Conservation (phyloP, 1,140 invertebrate genomes). For the Zaprionus inermis region DNA sequence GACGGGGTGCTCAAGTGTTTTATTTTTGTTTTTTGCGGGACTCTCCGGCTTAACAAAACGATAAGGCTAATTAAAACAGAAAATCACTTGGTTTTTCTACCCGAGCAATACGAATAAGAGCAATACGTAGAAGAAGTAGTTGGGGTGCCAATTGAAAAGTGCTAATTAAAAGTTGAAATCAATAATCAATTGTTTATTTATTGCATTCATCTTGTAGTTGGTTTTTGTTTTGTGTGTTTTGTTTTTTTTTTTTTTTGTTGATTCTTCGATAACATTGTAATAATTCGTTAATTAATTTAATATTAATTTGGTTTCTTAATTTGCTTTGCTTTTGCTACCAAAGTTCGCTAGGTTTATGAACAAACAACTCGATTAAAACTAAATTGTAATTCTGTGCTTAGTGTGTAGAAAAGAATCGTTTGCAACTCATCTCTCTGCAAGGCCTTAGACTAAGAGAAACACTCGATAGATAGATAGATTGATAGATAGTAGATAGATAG, state of each 20-base stretch:
- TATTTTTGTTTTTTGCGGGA: neutral
- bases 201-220: constrained; percentile 47
- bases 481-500: constrained; percentile 50
- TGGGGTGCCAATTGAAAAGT: constrained; percentile 46
- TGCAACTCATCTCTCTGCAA: constrained; percentile 62
- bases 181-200: constrained; percentile 59
- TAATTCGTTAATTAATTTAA: constrained; percentile 26
- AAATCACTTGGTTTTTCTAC: constrained; percentile 41
- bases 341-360: constrained; percentile 43
- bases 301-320: constrained; percentile 9
- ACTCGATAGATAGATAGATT: constrained; percentile 37
- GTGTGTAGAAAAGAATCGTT: constrained; percentile 70
- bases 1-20: constrained; percentile 23
- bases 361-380: constrained; percentile 56
- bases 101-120: constrained; percentile 55
- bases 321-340: constrained; percentile 38
- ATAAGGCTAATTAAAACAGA: constrained; percentile 39
- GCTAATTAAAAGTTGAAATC: constrained; percentile 56
- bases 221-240: constrained; percentile 23
- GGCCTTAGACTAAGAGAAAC: constrained; percentile 1
- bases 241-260: constrained; percentile 29
- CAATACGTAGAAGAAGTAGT: constrained; percentile 30
- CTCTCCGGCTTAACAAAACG: constrained; percentile 20
- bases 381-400: constrained; percentile 74
- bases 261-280: constrained; percentile 40